Evolutionary conservation across 2,797 vertebrate genomes (phyloP).

Genomic region (Sphenopsis melanotis): DNA sequence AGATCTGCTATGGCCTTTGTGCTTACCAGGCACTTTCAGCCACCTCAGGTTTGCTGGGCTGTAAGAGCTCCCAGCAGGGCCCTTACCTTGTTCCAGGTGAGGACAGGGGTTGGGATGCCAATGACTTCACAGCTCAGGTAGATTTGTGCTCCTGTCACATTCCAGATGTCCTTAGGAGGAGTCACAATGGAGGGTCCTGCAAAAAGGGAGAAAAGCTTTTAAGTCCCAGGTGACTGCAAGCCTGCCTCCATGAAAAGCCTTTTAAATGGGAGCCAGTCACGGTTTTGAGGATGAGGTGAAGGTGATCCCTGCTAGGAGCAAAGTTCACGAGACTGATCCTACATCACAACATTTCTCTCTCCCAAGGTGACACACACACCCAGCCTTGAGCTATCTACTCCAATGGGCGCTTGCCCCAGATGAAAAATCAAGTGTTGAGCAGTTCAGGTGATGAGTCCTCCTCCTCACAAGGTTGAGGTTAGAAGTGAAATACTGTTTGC

Average conservation of each 20-base stretch:
- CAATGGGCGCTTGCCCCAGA: accelerated
- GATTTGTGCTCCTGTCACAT: slow-evolving; percentile 88
- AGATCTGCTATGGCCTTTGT: not conserved
- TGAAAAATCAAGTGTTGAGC: not conserved
- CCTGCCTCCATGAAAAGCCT: not conserved
- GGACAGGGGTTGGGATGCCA: slow-evolving; percentile 89
- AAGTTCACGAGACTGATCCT: not conserved
- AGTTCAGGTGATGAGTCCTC: not conserved
- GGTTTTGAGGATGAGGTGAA: not conserved
- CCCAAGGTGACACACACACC: not conserved
- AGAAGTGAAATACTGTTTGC: not conserved
- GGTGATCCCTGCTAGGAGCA: not conserved
- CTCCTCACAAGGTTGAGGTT: not conserved
- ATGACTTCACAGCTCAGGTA: slow-evolving; percentile 92
- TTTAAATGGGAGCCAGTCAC: not conserved
- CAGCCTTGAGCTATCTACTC: not conserved
- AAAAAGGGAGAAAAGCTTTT: not conserved
- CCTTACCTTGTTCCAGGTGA: slow-evolving; percentile 91
- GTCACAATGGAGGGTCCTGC: slow-evolving; percentile 88
- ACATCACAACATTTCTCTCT: not conserved
- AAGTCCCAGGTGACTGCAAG: not conserved
- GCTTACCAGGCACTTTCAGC: not conserved
- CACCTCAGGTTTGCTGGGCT: not conserved
- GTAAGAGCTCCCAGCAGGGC: not conserved
- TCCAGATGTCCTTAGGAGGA: slow-evolving; percentile 87